These are phyloP conservation scores for Drosophila suzukii DNA, from an alignment of 1,140 invertebrate genomes.

Conservation along the genomic window DNA sequence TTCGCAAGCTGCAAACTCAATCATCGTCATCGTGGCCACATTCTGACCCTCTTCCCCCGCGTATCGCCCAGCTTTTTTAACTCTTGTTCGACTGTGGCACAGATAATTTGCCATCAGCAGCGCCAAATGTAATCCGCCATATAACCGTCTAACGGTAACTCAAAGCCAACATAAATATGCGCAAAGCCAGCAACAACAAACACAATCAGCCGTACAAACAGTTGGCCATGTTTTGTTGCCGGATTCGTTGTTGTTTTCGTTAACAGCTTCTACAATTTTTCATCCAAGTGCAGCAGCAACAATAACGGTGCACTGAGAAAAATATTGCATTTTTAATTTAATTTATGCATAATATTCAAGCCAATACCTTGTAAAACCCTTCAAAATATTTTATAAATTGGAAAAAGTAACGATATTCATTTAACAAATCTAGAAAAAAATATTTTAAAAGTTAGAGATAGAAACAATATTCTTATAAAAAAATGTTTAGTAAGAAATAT, in stretches of 20 bases:
- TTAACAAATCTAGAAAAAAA: neutral
- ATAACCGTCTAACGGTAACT: constrained; percentile 80
- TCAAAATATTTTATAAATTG: neutral
- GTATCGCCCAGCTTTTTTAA: neutral
- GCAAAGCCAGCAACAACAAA: constrained; percentile 57
- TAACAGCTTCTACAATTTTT: constrained; percentile 79
- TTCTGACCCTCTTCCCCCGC: constrained; percentile 22
- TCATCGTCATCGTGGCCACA: constrained; percentile 46
- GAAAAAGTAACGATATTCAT: no score
- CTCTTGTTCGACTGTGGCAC: constrained; percentile 46
- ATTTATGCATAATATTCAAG: neutral
- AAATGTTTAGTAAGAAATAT: no score
- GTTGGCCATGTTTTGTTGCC: constrained; percentile 45
- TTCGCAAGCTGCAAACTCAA: constrained; percentile 39
- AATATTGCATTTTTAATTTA: neutral
- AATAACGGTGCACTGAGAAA: constrained; percentile 29
- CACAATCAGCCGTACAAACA: constrained; percentile 71
- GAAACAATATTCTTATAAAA: no score
- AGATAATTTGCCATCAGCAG: constrained; percentile 79
- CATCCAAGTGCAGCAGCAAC: constrained; percentile 63
- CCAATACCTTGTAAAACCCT: no score
- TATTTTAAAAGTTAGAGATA: neutral
- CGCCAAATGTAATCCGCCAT: constrained; percentile 79
- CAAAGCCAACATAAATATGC: constrained; percentile 81
- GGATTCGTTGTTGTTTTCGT: constrained; percentile 48